A percentile compares a stretch with the other conserved stretches of the same genome.
These are phyloP conservation scores for Drymonia ruficornis DNA, from an alignment of 2,888 invertebrate genomes.

Conservation along the genomic window DNA sequence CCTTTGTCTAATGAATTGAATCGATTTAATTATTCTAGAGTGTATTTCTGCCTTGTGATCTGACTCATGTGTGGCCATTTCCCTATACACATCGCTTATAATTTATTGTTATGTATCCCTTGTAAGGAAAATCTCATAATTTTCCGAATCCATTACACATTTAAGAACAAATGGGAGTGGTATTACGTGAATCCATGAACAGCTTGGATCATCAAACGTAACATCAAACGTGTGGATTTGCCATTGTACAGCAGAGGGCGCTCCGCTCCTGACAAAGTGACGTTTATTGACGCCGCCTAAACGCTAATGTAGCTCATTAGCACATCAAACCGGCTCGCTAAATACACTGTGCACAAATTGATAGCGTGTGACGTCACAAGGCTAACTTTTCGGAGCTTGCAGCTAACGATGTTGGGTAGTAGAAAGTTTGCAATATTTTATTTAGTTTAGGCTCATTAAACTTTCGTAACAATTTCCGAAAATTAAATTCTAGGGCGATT, in stretches of 20 bases:
- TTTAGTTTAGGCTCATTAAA: not conserved
- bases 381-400: conserved; percentile 17
- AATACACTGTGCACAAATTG: conserved; percentile 24
- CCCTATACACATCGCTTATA: no score
- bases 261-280: conserved; percentile 33
- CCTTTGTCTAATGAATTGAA: no score
- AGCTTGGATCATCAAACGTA: not conserved
- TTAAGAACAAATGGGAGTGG: not conserved
- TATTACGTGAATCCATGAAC: not conserved
- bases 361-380: conserved; percentile 24
- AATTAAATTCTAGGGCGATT: no score
- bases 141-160: no score
- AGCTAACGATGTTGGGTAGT: not conserved
- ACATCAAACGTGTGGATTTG: conserved; percentile 1
- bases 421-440: conserved; percentile 1
- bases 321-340: conserved; percentile 47
- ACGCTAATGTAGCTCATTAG: conserved; percentile 50
- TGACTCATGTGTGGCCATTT: no score
- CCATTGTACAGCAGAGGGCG: conserved; percentile 1
- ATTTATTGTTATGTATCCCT: no score
- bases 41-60: no score
- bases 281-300: conserved; percentile 42
- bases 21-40: no score
- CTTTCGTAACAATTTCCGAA: not conserved
- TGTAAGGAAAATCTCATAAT: no score